Conservation (phyloP, 2,113 vertebrate genomes). For the Cyanoderma ruficeps region DNA sequence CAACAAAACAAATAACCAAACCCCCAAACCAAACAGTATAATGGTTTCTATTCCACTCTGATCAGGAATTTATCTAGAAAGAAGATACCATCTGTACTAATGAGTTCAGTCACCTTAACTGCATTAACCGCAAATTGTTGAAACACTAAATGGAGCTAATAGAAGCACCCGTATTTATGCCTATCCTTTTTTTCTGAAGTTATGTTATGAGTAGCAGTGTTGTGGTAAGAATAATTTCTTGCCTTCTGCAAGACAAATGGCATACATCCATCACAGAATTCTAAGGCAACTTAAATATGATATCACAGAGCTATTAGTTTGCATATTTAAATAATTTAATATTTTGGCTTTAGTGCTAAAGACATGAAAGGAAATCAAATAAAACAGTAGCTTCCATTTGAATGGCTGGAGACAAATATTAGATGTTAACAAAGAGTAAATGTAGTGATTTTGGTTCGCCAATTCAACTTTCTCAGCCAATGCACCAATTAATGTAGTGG, state of each 20-base stretch:
- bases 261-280: background rate
- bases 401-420: background rate
- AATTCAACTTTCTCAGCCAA: background rate
- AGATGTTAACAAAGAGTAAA: background rate
- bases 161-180: background rate
- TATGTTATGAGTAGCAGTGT: background rate
- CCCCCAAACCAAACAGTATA: background rate
- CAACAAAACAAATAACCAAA: background rate
- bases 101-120: background rate
- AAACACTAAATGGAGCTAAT: background rate
- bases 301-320: background rate
- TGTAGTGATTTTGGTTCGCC: background rate
- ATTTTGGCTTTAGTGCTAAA: background rate
- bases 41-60: background rate
- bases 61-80: background rate
- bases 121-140: background rate
- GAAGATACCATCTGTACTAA: background rate
- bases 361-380: rapidly evolving
- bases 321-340: background rate
- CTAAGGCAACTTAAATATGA: background rate
- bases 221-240: background rate
- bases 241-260: background rate
- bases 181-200: background rate
- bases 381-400: background rate
- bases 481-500: background rate